phyloP scores from a whole-genome alignment of 30 jellyfish, hydroid and myxozoan species.

The Aurelia coerulea region DNA sequence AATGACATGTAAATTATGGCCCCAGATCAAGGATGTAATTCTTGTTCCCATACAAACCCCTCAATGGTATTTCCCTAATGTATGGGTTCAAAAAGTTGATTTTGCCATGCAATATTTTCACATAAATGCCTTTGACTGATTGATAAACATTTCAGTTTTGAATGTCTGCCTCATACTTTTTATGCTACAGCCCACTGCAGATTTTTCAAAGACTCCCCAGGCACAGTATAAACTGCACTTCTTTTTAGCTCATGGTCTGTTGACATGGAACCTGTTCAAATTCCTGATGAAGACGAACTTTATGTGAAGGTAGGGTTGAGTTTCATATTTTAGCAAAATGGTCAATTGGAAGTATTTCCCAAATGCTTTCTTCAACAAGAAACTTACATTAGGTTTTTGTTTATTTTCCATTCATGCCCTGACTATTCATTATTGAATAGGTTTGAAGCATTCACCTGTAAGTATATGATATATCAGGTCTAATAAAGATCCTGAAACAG shows the following conservation, averaged over 20 bases:
- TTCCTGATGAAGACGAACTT: conserved; percentile 1
- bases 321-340: neutral
- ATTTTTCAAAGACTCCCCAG: neutral
- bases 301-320: conserved; percentile 7
- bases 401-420: too few species aligned
- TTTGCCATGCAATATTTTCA: neutral
- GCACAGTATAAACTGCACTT: neutral
- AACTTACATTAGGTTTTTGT: neutral
- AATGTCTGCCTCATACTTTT: too few species aligned
- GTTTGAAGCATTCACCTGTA: too few species aligned
- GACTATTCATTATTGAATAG: too few species aligned
- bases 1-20: too few species aligned
- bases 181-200: neutral
- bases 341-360: neutral
- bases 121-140: neutral
- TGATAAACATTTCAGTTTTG: too few species aligned
- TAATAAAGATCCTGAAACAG: too few species aligned
- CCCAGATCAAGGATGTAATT: too few species aligned
- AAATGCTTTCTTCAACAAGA: neutral
- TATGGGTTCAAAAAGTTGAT: too few species aligned
- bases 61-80: too few species aligned
- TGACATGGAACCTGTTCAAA: conserved; percentile 12
- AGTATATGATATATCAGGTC: too few species aligned
- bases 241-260: conserved; percentile 12
- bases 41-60: too few species aligned